These are phyloP conservation scores for Sipha maydis DNA, from an alignment of 2,888 invertebrate genomes.

Conservation along the genomic window DNA sequence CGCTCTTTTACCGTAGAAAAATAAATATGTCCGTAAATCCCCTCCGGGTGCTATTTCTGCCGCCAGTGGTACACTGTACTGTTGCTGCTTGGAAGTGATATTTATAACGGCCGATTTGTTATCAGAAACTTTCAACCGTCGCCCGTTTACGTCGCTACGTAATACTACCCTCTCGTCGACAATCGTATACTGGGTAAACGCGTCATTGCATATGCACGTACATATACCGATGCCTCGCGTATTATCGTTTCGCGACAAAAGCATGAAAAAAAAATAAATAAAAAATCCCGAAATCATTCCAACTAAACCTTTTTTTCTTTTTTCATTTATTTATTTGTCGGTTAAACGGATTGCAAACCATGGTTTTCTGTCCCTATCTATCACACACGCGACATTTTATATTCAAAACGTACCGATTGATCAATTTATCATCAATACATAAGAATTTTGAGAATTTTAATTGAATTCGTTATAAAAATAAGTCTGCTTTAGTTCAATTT, in stretches of 20 bases:
- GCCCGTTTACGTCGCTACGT: not conserved
- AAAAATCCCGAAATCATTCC: not conserved
- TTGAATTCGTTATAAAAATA: too few relatives aligned
- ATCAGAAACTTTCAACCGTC: slow-evolving; percentile 17
- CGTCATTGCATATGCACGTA: too few relatives aligned
- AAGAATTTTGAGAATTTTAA: too few relatives aligned
- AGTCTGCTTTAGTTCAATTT: too few relatives aligned
- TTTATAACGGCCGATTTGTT: slow-evolving; percentile 51
- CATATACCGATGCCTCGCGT: not conserved
- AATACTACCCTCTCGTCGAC: not conserved
- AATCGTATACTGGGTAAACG: not conserved
- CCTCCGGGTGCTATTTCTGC: slow-evolving; percentile 11
- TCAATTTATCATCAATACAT: too few relatives aligned
- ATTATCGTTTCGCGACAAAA: not conserved
- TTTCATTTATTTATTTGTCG: too few relatives aligned
- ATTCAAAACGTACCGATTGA: too few relatives aligned
- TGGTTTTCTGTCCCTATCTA: too few relatives aligned
- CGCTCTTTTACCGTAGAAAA: slow-evolving; percentile 32
- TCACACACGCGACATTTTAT: too few relatives aligned
- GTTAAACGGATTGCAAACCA: too few relatives aligned
- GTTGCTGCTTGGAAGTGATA: slow-evolving; percentile 15
- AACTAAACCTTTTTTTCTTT: not conserved
- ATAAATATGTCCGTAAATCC: slow-evolving; percentile 49
- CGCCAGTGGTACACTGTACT: not conserved
- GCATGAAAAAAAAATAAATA: not conserved